Conservation (phyloP, 2,113 vertebrate genomes). For the Maylandia zebra region DNA sequence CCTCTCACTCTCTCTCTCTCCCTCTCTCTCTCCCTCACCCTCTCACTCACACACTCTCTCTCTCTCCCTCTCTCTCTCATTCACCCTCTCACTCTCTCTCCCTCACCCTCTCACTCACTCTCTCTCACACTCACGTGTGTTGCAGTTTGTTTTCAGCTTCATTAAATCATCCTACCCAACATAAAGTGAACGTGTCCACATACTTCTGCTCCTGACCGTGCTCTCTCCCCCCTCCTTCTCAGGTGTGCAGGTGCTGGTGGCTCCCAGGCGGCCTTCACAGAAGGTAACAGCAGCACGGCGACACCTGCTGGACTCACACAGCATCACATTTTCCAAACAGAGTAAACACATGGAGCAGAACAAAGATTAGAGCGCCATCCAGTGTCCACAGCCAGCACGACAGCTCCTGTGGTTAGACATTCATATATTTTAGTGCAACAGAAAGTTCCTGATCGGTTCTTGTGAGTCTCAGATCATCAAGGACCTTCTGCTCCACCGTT, state of each 20-base stretch:
- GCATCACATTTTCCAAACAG: background rate
- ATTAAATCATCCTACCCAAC: background rate
- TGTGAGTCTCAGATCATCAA: background rate
- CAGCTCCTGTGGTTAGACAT: background rate
- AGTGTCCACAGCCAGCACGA: background rate
- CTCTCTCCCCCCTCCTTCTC: background rate
- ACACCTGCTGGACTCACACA: background rate
- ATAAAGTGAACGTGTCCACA: too few relatives aligned
- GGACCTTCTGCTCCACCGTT: background rate
- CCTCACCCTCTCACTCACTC: fast-evolving
- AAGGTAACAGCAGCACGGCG: constrained; percentile 35
- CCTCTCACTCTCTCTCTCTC: too few relatives aligned
- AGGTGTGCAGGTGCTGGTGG: constrained; percentile 34
- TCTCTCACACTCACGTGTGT: fast-evolving
- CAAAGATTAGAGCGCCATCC: background rate
- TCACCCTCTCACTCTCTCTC: fast-evolving
- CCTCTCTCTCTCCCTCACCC: fast-evolving
- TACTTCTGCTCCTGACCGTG: background rate
- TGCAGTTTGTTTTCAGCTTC: background rate
- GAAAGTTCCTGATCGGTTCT: background rate
- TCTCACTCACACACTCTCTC: fast-evolving
- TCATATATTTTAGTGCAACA: background rate
- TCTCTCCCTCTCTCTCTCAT: too few relatives aligned
- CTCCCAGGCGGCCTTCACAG: constrained; percentile 10
- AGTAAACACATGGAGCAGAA: background rate